phyloP scores from a whole-genome alignment of 2,888 invertebrate species.

The Bellardia pandia region DNA sequence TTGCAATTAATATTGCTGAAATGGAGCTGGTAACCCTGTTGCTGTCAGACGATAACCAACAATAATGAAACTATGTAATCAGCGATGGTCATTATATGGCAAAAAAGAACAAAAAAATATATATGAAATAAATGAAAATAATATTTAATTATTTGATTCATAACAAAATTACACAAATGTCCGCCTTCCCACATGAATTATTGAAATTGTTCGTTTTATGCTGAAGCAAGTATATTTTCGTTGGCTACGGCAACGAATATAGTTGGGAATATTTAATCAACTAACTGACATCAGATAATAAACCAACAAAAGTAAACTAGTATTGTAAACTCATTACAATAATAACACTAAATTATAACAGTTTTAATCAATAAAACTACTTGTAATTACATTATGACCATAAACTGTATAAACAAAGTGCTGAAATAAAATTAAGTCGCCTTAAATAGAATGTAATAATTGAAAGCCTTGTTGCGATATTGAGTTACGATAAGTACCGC shows the following conservation, averaged over 20 bases:
- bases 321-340: too few relatives aligned
- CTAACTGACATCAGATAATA: too few relatives aligned
- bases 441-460: too few relatives aligned
- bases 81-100: neutral
- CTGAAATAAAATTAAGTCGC: too few relatives aligned
- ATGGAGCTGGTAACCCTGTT: neutral
- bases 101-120: neutral
- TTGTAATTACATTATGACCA: too few relatives aligned
- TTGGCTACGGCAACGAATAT: neutral
- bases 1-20: neutral
- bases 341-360: too few relatives aligned
- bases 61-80: slow-evolving; percentile 8
- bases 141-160: slow-evolving; percentile 61
- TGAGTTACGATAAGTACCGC: neutral
- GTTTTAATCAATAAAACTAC: too few relatives aligned
- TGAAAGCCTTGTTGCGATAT: neutral
- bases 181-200: slow-evolving; percentile 58
- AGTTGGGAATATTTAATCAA: neutral
- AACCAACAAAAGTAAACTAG: too few relatives aligned
- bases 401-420: too few relatives aligned
- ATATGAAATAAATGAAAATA: neutral
- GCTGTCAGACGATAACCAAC: slow-evolving; percentile 1
- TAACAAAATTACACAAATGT: slow-evolving; percentile 48
- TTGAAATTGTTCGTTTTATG: neutral
- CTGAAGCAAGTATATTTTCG: neutral